Evolutionary conservation across 1,140 invertebrate species (phyloP), one percentile per base, ranked within the genome.

Genomic region (Drosophila ogumai): DNA sequence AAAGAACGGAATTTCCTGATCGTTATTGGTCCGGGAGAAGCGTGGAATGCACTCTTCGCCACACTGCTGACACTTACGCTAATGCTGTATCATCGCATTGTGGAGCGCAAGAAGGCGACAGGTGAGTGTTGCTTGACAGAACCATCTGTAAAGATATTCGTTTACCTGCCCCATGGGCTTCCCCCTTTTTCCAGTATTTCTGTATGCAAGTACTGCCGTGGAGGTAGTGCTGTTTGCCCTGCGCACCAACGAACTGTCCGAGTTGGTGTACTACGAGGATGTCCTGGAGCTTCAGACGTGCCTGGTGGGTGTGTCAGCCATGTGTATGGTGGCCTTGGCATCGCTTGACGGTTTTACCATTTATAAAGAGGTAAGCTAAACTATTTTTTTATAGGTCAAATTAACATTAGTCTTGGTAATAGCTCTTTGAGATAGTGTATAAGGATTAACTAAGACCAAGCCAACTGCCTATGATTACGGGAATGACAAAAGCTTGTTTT

Each of bases 31-130:
- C 19, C 60, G 10, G 79, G 79, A 46, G 65, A 76, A 19, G 28
- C 85, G 7, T 84, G 82, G 90, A 92, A 91, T 63, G 82, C 91
- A 13, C 10, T 88, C 31, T 58, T 72, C 19, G 75, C 85, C 41
- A 75, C 80, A 9, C 59, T 79, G 19, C 72, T 92, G 54, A 92
- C 91, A 63, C 71, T 92, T 58, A 73, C 81, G 65, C 81, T 92
- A 65, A 91, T 92, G 75, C 79, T 64, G 57, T 92, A 85, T 79
- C 91, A 92, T 80, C 91, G 90, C 52, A 38, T 91, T 44, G 72
- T 92, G 17, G 91, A 92, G 75, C 46, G 82, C 41, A 91, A 90
- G 64, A 91, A 90, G 71, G 66, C 65, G 65, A 75, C 79, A 76
- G 88, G 91, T 91, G 60, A 64, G 90, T 81, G 34, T 28, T 46